Conservation (phyloP, 2,113 vertebrate species). For the Murina feae region DNA sequence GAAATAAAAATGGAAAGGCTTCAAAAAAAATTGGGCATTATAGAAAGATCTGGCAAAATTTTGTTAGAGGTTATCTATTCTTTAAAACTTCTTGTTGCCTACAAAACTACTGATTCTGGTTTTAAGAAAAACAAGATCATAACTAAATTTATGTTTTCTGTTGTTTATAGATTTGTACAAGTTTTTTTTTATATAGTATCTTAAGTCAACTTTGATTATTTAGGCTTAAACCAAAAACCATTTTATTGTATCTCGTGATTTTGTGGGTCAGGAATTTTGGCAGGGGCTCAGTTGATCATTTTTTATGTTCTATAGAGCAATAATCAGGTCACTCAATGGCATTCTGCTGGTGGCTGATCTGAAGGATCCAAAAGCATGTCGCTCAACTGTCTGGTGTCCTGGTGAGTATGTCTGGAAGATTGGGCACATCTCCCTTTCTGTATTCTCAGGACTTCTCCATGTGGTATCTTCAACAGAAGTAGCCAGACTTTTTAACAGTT, state of each 20-base stretch:
- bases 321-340: background rate
- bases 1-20: too few species aligned
- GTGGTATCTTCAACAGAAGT: background rate
- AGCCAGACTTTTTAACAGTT: background rate
- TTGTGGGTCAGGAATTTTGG: background rate
- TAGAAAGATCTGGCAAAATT: background rate
- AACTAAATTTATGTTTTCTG: background rate
- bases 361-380: background rate
- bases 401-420: background rate
- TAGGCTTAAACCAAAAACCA: background rate
- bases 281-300: background rate
- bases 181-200: background rate
- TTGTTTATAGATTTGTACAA: background rate
- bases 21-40: background rate
- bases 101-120: background rate
- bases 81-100: background rate
- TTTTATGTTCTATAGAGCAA: background rate
- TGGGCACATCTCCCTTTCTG: background rate
- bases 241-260: background rate
- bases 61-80: background rate
- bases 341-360: background rate
- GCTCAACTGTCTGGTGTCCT: background rate
- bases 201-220: background rate
- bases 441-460: background rate
- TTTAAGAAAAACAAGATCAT: background rate